A percentile compares a stretch with the other conserved stretches of the same genome.
These are phyloP conservation scores for Fragum sueziense DNA, from an alignment of 2,888 invertebrate genomes.

Conservation along the genomic window DNA sequence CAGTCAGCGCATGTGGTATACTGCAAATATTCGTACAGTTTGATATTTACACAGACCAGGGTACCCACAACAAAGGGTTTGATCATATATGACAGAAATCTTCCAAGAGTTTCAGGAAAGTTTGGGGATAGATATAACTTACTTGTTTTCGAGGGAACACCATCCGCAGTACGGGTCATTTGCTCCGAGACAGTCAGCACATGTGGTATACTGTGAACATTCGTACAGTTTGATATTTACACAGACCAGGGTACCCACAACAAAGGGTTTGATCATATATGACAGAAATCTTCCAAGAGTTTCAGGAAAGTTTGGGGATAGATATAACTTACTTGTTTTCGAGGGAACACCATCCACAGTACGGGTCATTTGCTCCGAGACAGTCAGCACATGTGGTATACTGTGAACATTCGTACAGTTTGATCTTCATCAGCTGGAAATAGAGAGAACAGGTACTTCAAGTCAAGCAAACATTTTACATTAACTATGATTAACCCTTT, in stretches of 20 bases:
- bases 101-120: too few relatives aligned
- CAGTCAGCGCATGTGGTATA: slow-evolving; percentile 75
- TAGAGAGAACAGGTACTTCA: slow-evolving; percentile 23
- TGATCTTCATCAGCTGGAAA: slow-evolving; percentile 77
- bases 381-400: slow-evolving; percentile 75
- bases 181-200: slow-evolving; percentile 75
- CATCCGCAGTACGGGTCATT: slow-evolving; percentile 81
- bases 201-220: slow-evolving; percentile 75
- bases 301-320: too few relatives aligned
- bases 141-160: slow-evolving; percentile 81
- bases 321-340: slow-evolving; percentile 81
- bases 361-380: slow-evolving; percentile 77
- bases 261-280: too few relatives aligned
- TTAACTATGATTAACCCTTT: background rate
- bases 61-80: too few relatives aligned
- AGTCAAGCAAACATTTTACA: too few relatives aligned
- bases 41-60: too few relatives aligned
- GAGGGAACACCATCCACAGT: slow-evolving; percentile 81
- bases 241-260: too few relatives aligned
- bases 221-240: slow-evolving; percentile 75
- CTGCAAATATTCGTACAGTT: slow-evolving; percentile 75
- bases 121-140: too few relatives aligned
- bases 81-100: too few relatives aligned
- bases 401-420: slow-evolving; percentile 76
- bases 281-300: too few relatives aligned